Percentiles rank a stretch among this genome's conserved stretches.
Evolutionary conservation across 2,797 vertebrate species (phyloP).

Genomic region (Yasuhikotakia modesta): DNA sequence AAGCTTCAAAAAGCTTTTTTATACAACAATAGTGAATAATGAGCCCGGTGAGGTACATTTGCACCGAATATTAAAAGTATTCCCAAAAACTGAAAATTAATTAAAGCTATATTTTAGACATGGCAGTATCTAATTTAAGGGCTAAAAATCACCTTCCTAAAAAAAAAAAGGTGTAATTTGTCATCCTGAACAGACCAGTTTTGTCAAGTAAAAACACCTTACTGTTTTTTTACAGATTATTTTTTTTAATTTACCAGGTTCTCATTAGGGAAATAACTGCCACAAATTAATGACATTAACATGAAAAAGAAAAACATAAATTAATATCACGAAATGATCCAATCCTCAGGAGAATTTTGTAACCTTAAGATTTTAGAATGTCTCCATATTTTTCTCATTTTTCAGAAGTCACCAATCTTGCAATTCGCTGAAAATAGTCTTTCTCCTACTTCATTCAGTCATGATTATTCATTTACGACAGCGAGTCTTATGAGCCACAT

Average conservation of each 20-base stretch:
- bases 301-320: conserved; percentile 48
- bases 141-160: conserved; percentile 15
- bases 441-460: conserved; percentile 28
- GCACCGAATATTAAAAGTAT: conserved; percentile 38
- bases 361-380: conserved; percentile 54
- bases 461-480: conserved; percentile 47
- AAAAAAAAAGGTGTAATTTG: conserved; percentile 13
- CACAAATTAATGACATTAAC: conserved; percentile 61
- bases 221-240: conserved; percentile 20
- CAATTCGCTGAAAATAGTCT: conserved; percentile 33
- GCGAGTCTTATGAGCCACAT: conserved; percentile 34
- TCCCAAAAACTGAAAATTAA: conserved; percentile 38
- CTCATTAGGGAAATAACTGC: conserved; percentile 54
- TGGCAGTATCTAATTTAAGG: conserved; percentile 38
- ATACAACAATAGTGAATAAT: conserved; percentile 27
- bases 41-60: conserved; percentile 30
- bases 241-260: conserved; percentile 38
- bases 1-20: conserved; percentile 13
- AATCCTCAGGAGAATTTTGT: conserved; percentile 44
- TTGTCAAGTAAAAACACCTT: conserved; percentile 36
- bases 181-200: conserved; percentile 2
- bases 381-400: conserved; percentile 22
- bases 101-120: conserved; percentile 53
- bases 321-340: conserved; percentile 56
- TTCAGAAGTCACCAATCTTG: conserved; percentile 15